A percentile compares a stretch with the other conserved stretches of the same genome.
These are phyloP conservation scores for Lepus townsendii DNA, from an alignment of 2,797 vertebrate species.

Conservation along the genomic window DNA sequence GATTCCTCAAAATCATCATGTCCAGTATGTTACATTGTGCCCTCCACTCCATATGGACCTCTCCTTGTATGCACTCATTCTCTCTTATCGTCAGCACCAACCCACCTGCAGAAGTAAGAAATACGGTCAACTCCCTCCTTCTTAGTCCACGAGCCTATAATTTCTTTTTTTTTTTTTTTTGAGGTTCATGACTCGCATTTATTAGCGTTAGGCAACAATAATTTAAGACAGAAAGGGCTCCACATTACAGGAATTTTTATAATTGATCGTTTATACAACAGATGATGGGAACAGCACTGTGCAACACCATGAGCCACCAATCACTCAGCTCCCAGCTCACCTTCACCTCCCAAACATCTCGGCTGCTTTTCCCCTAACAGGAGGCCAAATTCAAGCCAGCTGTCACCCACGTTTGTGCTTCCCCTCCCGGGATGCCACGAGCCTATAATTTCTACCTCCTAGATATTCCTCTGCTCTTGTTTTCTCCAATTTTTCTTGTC, in stretches of 20 bases:
- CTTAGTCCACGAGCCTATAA: background rate
- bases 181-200: no score
- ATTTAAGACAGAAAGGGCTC: background rate
- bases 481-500: slow-evolving; percentile 10
- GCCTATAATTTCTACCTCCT: background rate
- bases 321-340: no score
- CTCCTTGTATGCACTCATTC: background rate
- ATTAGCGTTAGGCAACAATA: no score
- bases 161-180: background rate
- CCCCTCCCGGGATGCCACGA: background rate
- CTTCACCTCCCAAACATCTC: no score
- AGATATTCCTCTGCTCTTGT: background rate
- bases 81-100: background rate
- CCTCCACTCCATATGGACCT: background rate
- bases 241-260: background rate
- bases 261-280: background rate
- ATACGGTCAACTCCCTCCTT: background rate
- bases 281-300: background rate
- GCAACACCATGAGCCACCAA: no score
- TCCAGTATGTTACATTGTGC: background rate
- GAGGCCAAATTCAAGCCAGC: no score
- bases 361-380: no score
- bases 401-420: background rate
- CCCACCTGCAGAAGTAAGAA: background rate
- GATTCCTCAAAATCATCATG: background rate